phyloP scores from a whole-genome alignment of 92 coral and sea anemone species.

The Paramuricea clavata region DNA sequence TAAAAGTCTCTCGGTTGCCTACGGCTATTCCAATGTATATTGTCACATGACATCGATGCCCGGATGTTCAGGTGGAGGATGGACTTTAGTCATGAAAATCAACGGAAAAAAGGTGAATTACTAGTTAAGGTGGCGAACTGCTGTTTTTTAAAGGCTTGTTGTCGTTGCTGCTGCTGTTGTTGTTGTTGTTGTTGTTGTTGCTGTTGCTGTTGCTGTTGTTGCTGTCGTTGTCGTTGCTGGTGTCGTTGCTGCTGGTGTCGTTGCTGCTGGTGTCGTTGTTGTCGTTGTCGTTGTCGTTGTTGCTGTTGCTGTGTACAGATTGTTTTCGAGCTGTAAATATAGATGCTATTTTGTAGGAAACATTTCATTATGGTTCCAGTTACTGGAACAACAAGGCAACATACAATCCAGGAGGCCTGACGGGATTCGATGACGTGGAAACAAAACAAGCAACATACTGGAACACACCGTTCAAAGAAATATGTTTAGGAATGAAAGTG shows the following conservation, averaged over 20 bases:
- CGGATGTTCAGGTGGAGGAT: too few species aligned
- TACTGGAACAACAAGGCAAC: conserved; percentile 47
- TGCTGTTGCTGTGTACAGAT: too few species aligned
- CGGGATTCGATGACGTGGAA: conserved; percentile 50
- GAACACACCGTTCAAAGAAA: too few species aligned
- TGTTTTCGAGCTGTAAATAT: not conserved
- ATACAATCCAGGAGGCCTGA: conserved; percentile 46
- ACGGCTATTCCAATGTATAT: not conserved
- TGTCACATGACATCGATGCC: not conserved
- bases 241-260: too few species aligned
- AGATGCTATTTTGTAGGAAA: conserved; percentile 22
- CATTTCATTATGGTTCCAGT: conserved; percentile 38
- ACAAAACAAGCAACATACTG: conserved; percentile 51
- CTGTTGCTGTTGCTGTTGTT: too few species aligned
- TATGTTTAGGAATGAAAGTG: conserved; percentile 57
- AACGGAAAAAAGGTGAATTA: not conserved
- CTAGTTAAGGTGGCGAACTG: not conserved
- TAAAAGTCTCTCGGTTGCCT: not conserved
- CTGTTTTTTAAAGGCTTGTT: too few species aligned
- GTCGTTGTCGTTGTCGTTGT: too few species aligned
- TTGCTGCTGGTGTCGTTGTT: too few species aligned
- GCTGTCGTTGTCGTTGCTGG: too few species aligned
- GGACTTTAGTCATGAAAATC: not conserved
- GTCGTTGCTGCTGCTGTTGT: too few species aligned
- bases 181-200: too few species aligned